Evolutionary conservation across 2,888 invertebrate genomes (phyloP), one percentile per base, ranked within the genome.

Genomic region (Tanytarsus gracilentus): DNA sequence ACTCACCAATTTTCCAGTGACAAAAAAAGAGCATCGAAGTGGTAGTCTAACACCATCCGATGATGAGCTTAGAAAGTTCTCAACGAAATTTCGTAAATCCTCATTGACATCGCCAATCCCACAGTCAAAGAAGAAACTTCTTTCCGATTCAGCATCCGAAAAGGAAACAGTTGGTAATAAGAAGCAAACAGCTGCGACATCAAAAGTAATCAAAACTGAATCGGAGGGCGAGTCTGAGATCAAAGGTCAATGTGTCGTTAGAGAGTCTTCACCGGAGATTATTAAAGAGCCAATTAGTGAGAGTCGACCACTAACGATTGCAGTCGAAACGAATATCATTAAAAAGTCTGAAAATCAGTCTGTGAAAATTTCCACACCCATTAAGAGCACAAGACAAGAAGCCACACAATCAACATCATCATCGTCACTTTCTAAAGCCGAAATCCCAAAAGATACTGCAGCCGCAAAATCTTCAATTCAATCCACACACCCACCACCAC

Each of bases 401-500:
- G n/a, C n/a, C n/a, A n/a, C n/a, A n/a, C n/a, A n/a, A n/a, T n/a
- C n/a, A n/a, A n/a, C n/a, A n/a, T n/a, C n/a, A n/a, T n/a, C n/a
- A n/a, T n/a, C n/a, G n/a, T n/a, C n/a, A n/a, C n/a, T n/a, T n/a
- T n/a, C n/a, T n/a, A n/a, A n/a, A n/a, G n/a, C n/a, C n/a, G n/a
- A n/a, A n/a, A n/a, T n/a, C n/a, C n/a, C n/a, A n/a, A n/a, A n/a
- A n/a, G n/a, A n/a, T n/a, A n/a, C n/a, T n/a, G n/a, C n/a, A n/a
- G n/a, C n/a, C n/a, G n/a, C n/a, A n/a, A n/a, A n/a, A n/a, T n/a
- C n/a, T n/a, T n/a, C n/a, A n/a, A n/a, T n/a, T n/a, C n/a, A 11
- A 6, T 3, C 30, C 9, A 4, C 29, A 14, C 11, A 6, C 3
- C 30, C 30, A 2, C 75, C 72, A 58, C 75, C 77, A 11, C 78